A percentile compares a stretch with the other conserved stretches of the same genome.
Conservation (phyloP, 2,113 vertebrate genomes). For the Pseudorasbora parva region DNA sequence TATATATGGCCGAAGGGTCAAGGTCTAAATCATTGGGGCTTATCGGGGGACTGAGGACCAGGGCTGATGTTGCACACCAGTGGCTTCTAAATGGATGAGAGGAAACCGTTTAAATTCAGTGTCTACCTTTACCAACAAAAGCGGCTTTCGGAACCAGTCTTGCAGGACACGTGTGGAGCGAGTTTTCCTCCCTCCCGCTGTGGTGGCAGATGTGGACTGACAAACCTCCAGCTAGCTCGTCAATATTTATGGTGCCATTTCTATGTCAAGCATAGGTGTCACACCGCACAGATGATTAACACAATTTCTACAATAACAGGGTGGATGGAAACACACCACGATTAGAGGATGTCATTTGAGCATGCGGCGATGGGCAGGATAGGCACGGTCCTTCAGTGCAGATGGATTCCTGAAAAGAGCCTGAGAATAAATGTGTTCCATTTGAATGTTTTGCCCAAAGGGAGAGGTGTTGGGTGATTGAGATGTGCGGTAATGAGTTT, state of each 20-base stretch:
- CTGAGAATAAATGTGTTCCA: conserved; percentile 63
- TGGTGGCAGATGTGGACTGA: conserved; percentile 69
- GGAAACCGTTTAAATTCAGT: conserved; percentile 64
- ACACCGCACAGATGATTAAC: conserved; percentile 50
- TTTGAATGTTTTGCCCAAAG: conserved; percentile 70
- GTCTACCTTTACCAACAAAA: conserved; percentile 52
- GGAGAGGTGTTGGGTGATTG: conserved; percentile 33
- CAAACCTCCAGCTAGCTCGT: conserved; percentile 58
- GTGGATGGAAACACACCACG: conserved; percentile 67
- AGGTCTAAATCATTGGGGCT: conserved; percentile 72
- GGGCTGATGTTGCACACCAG: conserved; percentile 36
- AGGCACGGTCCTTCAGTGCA: conserved; percentile 61
- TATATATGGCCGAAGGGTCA: conserved; percentile 60
- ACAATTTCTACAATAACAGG: conserved; percentile 60
- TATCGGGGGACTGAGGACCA: conserved; percentile 63
- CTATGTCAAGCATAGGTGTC: conserved; percentile 61
- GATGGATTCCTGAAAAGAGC: conserved; percentile 48
- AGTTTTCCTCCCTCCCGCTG: conserved; percentile 59
- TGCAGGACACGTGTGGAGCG: conserved; percentile 46
- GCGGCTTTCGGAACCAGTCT: conserved; percentile 65
- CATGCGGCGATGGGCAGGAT: conserved; percentile 49
- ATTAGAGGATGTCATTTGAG: conserved; percentile 64
- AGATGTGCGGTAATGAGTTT: conserved; percentile 50
- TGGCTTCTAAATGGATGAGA: conserved; percentile 69
- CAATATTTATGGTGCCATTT: conserved; percentile 68